Percentiles rank a stretch among this genome's conserved stretches.
phyloP scores from a whole-genome alignment of 2,797 vertebrate species.

The Periophthalmus magnuspinnatus region DNA sequence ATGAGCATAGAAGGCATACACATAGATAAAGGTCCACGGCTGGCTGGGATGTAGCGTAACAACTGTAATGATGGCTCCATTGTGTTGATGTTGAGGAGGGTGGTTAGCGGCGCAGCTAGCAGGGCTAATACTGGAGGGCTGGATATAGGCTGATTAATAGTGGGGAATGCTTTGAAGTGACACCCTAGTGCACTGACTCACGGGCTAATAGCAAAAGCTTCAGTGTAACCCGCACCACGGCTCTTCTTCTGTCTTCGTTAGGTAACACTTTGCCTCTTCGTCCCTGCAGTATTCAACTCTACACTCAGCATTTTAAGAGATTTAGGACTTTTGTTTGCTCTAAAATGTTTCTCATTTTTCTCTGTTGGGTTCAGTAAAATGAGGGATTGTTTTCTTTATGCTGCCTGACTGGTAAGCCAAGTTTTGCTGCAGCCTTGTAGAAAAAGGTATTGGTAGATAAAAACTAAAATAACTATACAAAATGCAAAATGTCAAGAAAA shows the following conservation, averaged over 20 bases:
- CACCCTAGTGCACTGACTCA: slow-evolving; percentile 67
- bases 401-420: slow-evolving; percentile 4
- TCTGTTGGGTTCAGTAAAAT: slow-evolving; percentile 40
- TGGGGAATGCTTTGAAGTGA: slow-evolving; percentile 78
- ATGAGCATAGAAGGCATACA: slow-evolving; percentile 63
- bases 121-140: slow-evolving; percentile 62
- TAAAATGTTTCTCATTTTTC: slow-evolving; percentile 45
- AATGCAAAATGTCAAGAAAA: background rate
- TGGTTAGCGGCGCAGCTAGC: slow-evolving; percentile 62
- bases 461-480: background rate
- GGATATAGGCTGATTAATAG: slow-evolving; percentile 75
- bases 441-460: background rate
- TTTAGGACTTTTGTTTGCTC: slow-evolving; percentile 36
- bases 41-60: slow-evolving; percentile 63
- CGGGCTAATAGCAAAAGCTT: slow-evolving; percentile 67
- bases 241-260: slow-evolving; percentile 69
- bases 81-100: slow-evolving; percentile 69
- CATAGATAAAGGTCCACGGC: slow-evolving; percentile 68
- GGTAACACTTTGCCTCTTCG: slow-evolving; percentile 31
- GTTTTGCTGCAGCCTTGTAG: slow-evolving; percentile 11
- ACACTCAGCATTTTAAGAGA: slow-evolving; percentile 34
- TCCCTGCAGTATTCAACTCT: slow-evolving; percentile 17
- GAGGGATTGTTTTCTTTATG: slow-evolving; percentile 20
- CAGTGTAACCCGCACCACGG: slow-evolving; percentile 35
- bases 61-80: slow-evolving; percentile 72